These are phyloP conservation scores for Contarinia nasturtii DNA, from an alignment of 1,140 invertebrate genomes.

Conservation along the genomic window DNA sequence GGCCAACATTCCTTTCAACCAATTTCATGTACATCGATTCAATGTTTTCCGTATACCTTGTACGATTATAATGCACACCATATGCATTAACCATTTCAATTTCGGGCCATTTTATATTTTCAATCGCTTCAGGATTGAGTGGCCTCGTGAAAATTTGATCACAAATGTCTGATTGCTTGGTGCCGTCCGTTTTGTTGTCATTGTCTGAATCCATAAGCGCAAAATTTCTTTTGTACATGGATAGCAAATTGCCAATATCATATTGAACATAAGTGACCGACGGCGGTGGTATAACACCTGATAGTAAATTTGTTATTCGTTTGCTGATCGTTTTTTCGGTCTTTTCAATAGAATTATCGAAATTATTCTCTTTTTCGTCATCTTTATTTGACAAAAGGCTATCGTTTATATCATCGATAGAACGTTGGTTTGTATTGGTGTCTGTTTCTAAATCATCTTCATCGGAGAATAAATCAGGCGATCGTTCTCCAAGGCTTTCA, in stretches of 20 bases:
- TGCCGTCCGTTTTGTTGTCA: not conserved
- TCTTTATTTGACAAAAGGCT: not conserved
- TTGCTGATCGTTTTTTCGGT: slow-evolving; percentile 12
- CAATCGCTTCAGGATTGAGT: slow-evolving; percentile 17
- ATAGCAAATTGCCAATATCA: slow-evolving; percentile 8
- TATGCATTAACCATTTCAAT: slow-evolving; percentile 30
- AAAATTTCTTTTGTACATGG: slow-evolving; percentile 1
- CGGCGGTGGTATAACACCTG: slow-evolving; percentile 39
- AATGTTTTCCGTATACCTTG: slow-evolving; percentile 34
- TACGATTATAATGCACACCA: slow-evolving; percentile 39
- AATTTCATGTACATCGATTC: slow-evolving; percentile 35
- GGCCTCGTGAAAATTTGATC: slow-evolving; percentile 12
- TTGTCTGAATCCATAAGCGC: not conserved
- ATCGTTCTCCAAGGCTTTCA: slow-evolving; percentile 13
- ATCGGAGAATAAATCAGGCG: slow-evolving; percentile 19
- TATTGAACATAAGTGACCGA: slow-evolving; percentile 33
- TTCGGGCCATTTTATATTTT: slow-evolving; percentile 25
- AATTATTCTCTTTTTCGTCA: slow-evolving; percentile 4
- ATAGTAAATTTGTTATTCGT: slow-evolving; percentile 20
- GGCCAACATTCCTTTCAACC: slow-evolving; percentile 34
- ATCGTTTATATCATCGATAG: not conserved
- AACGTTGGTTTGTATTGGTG: slow-evolving; percentile 3
- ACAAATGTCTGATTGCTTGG: not conserved
- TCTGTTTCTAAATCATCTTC: slow-evolving; percentile 9
- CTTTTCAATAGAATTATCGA: slow-evolving; percentile 16